Evolutionary conservation across 1,140 invertebrate genomes (phyloP), one percentile per base, ranked within the genome.

Genomic region (Chelonus insularis): DNA sequence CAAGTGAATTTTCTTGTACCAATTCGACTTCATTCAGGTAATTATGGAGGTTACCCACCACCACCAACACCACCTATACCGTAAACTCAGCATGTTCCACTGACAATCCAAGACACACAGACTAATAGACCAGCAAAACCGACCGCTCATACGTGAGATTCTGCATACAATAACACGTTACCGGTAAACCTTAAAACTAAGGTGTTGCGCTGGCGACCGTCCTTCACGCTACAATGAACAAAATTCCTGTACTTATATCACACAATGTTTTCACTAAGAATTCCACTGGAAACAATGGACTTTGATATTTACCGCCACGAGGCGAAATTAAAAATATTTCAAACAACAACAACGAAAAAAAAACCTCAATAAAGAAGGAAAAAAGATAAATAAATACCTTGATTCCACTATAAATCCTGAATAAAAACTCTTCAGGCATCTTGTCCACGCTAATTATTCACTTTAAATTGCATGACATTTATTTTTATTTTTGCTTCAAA

Each of bases 1-100:
- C 11, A n/a, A 58, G 57, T 21, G 57, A 47, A 58, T 58, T 58
- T 58, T 25, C 57, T 32, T 58, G 57, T 58, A 48, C 7, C 51
- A n/a, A n/a, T 47, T 9, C n/a, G 20, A 50, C 32, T 29, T 47
- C 45, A 23, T 58, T 58, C 45, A 58, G 48, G 20, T 18, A 41
- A 32, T 34, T 48, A 32, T 58, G 32, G 14, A 47, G 12, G 18
- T 14, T 14, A 9, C n/a, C 7, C 16, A 20, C 16, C 43, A 7
- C 14, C 16, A 8, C 1, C 4, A 7, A 47, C 16, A 20, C 16
- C 43, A 7, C 14, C 16, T 8, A 16, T 16, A 7, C 14, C 43
- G 43, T 47, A 7, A 16, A 20, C n/a, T 47, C 43, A 9, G 1
- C 23, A 41, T 8, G 16, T 48, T 8, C 11, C 45, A 48, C 11